These are phyloP conservation scores for Ischnura elegans DNA, from an alignment of 2,888 invertebrate species.

Conservation along the genomic window DNA sequence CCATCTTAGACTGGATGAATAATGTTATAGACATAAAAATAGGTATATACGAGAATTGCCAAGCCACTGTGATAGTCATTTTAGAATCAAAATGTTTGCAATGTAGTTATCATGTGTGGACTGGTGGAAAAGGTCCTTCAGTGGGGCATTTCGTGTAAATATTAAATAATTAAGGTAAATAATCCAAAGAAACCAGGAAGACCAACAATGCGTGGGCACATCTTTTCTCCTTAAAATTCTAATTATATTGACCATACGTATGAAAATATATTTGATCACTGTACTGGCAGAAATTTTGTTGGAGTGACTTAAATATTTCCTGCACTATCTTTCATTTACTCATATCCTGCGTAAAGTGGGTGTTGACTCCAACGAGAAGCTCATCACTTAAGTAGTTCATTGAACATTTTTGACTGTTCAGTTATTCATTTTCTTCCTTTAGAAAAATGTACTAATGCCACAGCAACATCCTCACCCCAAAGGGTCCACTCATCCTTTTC, in stretches of 20 bases:
- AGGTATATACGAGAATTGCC: not conserved
- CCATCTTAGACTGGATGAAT: not conserved
- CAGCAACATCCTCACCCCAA: conserved; percentile 43
- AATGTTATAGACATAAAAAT: not conserved
- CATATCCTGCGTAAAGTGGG: not conserved
- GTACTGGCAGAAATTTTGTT: not conserved
- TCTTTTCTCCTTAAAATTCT: not conserved
- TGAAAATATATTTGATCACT: not conserved
- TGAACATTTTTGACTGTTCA: not conserved
- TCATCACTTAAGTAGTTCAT: not conserved
- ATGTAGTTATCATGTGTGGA: not conserved
- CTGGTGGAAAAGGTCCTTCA: not conserved
- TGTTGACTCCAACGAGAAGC: not conserved
- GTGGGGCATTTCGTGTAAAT: too few relatives aligned
- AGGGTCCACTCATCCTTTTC: not conserved
- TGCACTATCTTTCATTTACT: not conserved
- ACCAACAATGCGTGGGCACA: too few relatives aligned
- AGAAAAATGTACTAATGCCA: not conserved
- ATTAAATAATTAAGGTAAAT: not conserved
- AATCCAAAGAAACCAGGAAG: too few relatives aligned
- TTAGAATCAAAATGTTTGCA: not conserved
- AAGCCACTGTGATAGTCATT: not conserved
- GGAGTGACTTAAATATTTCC: not conserved
- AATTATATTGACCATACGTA: not conserved
- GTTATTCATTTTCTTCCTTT: not conserved